phyloP scores from a whole-genome alignment of 2,113 vertebrate genomes.

The Aptenodytes forsteri region DNA sequence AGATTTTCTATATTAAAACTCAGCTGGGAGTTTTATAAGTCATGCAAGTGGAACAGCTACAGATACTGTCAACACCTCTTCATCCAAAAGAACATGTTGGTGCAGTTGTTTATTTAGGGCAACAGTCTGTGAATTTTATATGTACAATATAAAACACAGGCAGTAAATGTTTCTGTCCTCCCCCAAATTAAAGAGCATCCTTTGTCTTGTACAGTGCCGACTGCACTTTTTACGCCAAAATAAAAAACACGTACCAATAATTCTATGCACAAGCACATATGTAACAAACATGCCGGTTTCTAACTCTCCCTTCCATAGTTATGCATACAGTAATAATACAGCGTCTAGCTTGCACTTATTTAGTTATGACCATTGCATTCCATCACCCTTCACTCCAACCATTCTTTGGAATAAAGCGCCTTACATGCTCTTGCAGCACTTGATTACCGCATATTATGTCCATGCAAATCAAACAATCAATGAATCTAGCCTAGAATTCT shows the following conservation, averaged over 20 bases:
- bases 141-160: neutral
- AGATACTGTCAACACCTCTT: conserved; percentile 4
- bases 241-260: neutral
- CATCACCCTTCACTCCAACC: neutral
- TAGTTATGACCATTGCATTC: neutral
- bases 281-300: neutral
- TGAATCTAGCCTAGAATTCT: neutral
- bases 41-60: neutral
- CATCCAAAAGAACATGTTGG: neutral
- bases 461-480: neutral
- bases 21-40: neutral
- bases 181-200: neutral
- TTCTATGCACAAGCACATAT: neutral
- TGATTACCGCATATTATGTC: neutral
- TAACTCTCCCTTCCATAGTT: neutral
- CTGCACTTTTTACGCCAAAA: neutral
- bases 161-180: neutral
- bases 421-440: neutral
- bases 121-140: neutral
- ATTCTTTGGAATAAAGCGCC: neutral
- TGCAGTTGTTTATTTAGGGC: conserved; percentile 15
- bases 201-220: neutral
- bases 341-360: neutral
- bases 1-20: neutral
- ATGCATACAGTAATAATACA: neutral